These are phyloP conservation scores for Pycnonotus jocosus DNA, from an alignment of 2,113 vertebrate genomes.

Conservation along the genomic window DNA sequence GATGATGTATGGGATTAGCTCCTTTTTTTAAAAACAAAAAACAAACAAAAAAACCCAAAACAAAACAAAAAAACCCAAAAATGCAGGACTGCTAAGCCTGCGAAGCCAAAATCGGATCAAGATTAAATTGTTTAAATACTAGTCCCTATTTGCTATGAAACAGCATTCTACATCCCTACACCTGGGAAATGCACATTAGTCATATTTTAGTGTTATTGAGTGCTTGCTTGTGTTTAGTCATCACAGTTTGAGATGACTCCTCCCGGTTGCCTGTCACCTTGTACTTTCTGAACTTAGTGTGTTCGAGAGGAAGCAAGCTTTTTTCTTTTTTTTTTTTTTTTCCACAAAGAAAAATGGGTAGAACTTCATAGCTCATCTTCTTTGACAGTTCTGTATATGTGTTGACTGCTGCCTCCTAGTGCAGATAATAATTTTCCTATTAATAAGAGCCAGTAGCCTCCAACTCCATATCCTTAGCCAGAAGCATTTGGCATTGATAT, in stretches of 20 bases:
- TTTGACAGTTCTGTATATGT: neutral
- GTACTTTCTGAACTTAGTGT: neutral
- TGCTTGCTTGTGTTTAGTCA: conserved; percentile 13
- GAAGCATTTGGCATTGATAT: neutral
- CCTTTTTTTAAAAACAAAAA: too few relatives aligned
- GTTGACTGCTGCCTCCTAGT: neutral
- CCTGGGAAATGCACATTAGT: neutral
- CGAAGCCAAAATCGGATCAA: neutral
- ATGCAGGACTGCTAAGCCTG: neutral
- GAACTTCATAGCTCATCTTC: neutral
- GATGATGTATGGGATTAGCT: neutral
- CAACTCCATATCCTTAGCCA: neutral
- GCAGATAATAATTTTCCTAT: neutral
- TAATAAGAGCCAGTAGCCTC: neutral
- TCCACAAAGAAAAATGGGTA: neutral
- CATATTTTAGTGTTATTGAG: neutral
- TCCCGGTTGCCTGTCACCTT: neutral
- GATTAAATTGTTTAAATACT: neutral
- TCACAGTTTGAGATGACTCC: neutral
- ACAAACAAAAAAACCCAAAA: too few relatives aligned
- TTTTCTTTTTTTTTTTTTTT: neutral
- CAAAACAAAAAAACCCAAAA: too few relatives aligned
- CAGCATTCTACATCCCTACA: neutral
- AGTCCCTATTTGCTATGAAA: neutral
- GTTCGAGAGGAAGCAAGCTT: neutral